phyloP scores from a whole-genome alignment of 1,140 invertebrate genomes.

The Apis cerana region DNA sequence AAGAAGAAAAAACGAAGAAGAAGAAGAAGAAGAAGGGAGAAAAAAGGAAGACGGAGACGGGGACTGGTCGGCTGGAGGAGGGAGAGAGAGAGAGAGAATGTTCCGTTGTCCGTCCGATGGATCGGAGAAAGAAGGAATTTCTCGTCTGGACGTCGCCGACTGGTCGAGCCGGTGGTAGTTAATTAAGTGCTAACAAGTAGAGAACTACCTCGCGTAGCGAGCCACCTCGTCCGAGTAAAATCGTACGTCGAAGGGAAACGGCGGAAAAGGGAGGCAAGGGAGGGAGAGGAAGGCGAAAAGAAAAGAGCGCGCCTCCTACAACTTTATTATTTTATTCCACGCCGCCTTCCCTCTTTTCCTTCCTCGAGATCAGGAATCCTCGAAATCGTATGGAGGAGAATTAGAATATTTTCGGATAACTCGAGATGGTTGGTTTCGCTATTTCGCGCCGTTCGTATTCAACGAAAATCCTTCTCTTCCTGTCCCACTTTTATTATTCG shows the following conservation, averaged over 20 bases:
- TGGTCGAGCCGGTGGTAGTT: conserved; percentile 48
- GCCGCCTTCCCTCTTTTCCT: too few species aligned
- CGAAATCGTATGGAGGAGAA: too few species aligned
- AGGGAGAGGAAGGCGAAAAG: neutral
- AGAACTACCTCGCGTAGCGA: conserved; percentile 42
- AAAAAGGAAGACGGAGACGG: neutral
- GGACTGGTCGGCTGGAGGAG: too few species aligned
- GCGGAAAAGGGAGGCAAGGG: too few species aligned
- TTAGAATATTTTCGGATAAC: too few species aligned
- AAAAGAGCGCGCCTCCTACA: conserved; percentile 24
- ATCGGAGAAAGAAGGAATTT: conserved; percentile 45
- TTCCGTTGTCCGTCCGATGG: conserved; percentile 6
- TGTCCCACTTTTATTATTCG: too few species aligned
- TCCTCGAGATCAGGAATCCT: too few species aligned
- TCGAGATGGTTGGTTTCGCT: too few species aligned
- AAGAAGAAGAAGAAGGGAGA: neutral
- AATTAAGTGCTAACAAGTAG: conserved; percentile 54
- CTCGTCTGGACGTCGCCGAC: conserved; percentile 45
- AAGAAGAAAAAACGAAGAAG: neutral
- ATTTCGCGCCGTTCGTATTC: too few species aligned
- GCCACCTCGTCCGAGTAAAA: conserved; percentile 42
- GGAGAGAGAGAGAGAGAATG: neutral
- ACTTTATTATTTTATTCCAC: conserved; percentile 50
- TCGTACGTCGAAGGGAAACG: conserved; percentile 21
- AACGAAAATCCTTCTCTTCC: too few species aligned